Evolutionary conservation across 2,888 invertebrate species (phyloP), one percentile per base, ranked within the genome.

Genomic region (Euclidia mi): DNA sequence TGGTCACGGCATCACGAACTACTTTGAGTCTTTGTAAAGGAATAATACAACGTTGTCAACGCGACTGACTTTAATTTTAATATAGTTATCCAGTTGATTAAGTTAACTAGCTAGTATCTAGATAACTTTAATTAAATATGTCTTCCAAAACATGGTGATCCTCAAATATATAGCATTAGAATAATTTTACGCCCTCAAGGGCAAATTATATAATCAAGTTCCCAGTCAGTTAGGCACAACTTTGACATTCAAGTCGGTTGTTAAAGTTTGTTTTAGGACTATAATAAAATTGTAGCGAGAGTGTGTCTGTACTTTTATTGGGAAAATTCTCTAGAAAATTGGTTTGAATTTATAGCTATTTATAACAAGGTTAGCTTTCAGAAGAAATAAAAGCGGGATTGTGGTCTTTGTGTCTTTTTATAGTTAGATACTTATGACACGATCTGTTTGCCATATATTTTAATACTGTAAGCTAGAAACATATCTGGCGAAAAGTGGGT

Each of bases 161-260:
- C n/a, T 40, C 37, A 40, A 56, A 57, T 64, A 62, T 46, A 34
- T 46, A 43, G 25, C 28, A 41, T 35, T 45, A 45, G 38, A 56
- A 53, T 60, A 59, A 65, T 70, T 28, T 47, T 56, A 47, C 17
- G 11, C 45, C 14, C 37, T 59, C 53, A 45, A 62, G 45, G 51
- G 59, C 35, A 59, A 71, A 69, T 69, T 59, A 60, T 56, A 41
- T 63, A 56, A 67, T 69, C 53, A 59, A 69, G 65, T 64, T 69
- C 41, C 37, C 49, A 59, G 50, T 49, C 37, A 40, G 48, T 49
- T 56, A 52, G 37, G 45, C 41, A 34, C 32, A 55, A 65, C 37
- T 57, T 52, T 32, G 40, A 25, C 43, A 44, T 50, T 51, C 38
- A 57, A 48, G 40, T 44, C 41, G 56, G 38, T 50, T 53, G 52